phyloP scores from a whole-genome alignment of 2,888 invertebrate species.

The Rapana venosa region DNA sequence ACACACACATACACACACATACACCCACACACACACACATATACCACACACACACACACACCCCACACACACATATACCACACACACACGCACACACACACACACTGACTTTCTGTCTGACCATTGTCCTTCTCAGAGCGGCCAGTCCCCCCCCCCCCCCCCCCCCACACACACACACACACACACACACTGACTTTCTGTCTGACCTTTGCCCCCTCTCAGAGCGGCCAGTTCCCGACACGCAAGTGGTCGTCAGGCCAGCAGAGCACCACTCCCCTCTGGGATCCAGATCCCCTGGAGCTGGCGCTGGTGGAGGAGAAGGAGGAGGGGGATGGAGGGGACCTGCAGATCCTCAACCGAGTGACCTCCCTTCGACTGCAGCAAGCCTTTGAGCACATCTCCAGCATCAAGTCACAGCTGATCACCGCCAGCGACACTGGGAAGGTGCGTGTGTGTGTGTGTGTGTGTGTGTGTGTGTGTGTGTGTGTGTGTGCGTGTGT shows the following conservation, averaged over 20 bases:
- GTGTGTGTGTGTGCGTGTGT: too few relatives aligned
- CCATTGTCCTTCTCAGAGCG: not conserved
- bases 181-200: not conserved
- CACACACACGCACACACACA: not conserved
- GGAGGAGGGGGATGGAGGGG: conserved; percentile 10
- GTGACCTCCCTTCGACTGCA: conserved; percentile 51
- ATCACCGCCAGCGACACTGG: conserved; percentile 46
- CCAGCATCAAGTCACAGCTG: conserved; percentile 51
- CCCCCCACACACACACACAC: not conserved
- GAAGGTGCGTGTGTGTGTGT: conserved; percentile 33
- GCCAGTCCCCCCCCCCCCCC: not conserved
- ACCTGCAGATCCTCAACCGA: conserved; percentile 49
- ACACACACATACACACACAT: conserved; percentile 13
- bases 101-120: not conserved
- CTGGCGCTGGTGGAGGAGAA: conserved; percentile 30
- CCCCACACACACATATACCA: conserved; percentile 3
- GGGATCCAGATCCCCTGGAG: conserved; percentile 33
- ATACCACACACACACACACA: not conserved
- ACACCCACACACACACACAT: not conserved
- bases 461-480: too few relatives aligned
- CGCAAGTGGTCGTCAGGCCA: not conserved
- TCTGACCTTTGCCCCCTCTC: not conserved
- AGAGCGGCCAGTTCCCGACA: not conserved
- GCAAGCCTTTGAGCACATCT: conserved; percentile 52
- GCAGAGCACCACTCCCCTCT: conserved; percentile 16